phyloP scores from a whole-genome alignment of 2,797 vertebrate species.

The Sternotherus odoratus region DNA sequence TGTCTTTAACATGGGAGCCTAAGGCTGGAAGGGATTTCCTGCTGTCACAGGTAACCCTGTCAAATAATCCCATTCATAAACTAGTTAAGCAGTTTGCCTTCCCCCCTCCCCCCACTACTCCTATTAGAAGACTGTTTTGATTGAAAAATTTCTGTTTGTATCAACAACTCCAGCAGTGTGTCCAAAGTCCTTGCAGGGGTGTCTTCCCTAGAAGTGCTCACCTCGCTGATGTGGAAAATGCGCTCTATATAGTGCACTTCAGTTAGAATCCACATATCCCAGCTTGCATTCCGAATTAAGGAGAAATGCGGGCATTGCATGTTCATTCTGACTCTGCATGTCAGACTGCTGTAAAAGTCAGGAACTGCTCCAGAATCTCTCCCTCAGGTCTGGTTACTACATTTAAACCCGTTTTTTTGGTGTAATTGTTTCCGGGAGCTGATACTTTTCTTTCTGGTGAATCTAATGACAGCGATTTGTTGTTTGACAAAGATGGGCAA shows the following conservation, averaged over 20 bases:
- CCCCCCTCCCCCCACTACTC: no score
- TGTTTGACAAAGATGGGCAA: rapidly evolving
- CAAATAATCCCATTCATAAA: not conserved
- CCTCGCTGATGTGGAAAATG: not conserved
- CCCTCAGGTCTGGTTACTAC: not conserved
- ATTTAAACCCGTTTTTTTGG: not conserved
- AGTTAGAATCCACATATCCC: not conserved
- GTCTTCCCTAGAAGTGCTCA: not conserved
- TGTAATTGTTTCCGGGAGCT: not conserved
- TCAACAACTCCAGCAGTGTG: not conserved
- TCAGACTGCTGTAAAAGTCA: rapidly evolving
- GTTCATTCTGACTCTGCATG: not conserved
- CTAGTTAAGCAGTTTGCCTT: no score
- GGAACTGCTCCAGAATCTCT: rapidly evolving
- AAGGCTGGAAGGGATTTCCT: not conserved
- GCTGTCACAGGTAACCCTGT: not conserved
- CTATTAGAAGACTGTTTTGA: not conserved
- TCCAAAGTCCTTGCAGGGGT: not conserved
- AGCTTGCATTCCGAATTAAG: not conserved
- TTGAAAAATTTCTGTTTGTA: not conserved
- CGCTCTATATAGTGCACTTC: no score
- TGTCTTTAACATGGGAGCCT: not conserved
- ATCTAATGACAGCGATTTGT: not conserved
- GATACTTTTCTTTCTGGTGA: not conserved
- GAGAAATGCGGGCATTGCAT: no score